Evolutionary conservation across 1,140 invertebrate genomes (phyloP).

Genomic region (Macrosteles quadrilineatus): DNA sequence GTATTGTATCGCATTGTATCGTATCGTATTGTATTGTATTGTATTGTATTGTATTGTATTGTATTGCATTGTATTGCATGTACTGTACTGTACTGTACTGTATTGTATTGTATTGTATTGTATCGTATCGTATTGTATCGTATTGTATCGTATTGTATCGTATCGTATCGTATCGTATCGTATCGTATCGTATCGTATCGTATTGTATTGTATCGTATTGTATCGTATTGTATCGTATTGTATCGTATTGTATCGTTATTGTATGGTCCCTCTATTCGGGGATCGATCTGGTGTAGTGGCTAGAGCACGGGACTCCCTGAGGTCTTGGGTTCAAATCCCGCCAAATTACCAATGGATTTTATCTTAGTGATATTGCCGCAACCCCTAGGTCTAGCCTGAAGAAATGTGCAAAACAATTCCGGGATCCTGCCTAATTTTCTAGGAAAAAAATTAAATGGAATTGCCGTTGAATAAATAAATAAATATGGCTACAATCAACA

Average conservation of each 20-base stretch:
- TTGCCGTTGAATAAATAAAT: too few relatives aligned
- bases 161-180: background rate
- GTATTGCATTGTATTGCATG: constrained; percentile 35
- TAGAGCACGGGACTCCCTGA: too few relatives aligned
- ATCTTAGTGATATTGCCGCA: too few relatives aligned
- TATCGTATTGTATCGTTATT: constrained; percentile 12
- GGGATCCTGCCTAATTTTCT: too few relatives aligned
- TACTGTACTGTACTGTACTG: background rate
- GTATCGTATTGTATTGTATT: constrained; percentile 39
- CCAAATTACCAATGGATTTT: too few relatives aligned
- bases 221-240: constrained; percentile 14
- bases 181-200: constrained; percentile 15
- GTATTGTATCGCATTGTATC: constrained; percentile 36
- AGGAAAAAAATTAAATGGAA: too few relatives aligned
- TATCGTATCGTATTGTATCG: background rate
- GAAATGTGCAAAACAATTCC: too few relatives aligned
- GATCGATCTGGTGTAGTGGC: too few relatives aligned
- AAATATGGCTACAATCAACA: background rate
- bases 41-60: constrained; percentile 38
- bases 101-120: background rate
- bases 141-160: background rate
- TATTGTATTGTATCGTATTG: constrained; percentile 6
- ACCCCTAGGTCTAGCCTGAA: too few relatives aligned
- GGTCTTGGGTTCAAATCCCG: too few relatives aligned
- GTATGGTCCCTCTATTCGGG: too few relatives aligned